phyloP scores from a whole-genome alignment of 2,797 vertebrate species.

The Prunella strophiata region DNA sequence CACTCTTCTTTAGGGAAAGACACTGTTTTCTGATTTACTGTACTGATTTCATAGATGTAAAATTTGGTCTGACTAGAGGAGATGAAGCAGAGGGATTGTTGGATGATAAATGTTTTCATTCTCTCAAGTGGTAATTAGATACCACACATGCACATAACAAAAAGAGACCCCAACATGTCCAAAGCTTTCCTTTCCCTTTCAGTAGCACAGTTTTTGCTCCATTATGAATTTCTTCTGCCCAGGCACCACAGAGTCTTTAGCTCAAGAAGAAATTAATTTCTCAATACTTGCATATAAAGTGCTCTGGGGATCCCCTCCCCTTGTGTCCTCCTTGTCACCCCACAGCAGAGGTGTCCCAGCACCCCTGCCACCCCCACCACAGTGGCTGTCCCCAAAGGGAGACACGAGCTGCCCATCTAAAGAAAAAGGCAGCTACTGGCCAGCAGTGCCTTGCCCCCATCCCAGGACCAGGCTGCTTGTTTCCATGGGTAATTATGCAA shows the following conservation, averaged over 20 bases:
- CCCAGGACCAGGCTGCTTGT: not conserved
- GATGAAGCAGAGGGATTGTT: not conserved
- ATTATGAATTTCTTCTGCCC: not conserved
- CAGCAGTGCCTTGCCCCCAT: not conserved
- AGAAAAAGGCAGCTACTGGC: not conserved
- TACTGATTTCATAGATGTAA: not conserved
- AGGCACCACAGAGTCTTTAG: not conserved
- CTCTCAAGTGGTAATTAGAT: not conserved
- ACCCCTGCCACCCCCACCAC: rapidly evolving
- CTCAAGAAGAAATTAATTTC: not conserved
- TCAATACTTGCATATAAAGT: not conserved
- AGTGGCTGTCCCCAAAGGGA: not conserved
- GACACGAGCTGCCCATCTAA: not conserved
- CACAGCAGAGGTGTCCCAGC: not conserved
- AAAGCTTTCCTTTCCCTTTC: not conserved
- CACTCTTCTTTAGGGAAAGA: not conserved
- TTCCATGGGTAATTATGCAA: not conserved
- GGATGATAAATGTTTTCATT: not conserved
- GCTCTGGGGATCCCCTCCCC: not conserved
- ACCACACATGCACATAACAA: not conserved
- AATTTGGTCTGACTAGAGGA: not conserved
- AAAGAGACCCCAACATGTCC: not conserved
- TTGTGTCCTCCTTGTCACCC: not conserved
- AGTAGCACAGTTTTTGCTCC: not conserved
- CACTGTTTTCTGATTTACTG: not conserved